A percentile compares a stretch with the other conserved stretches of the same genome.
Conservation (phyloP, 2,797 vertebrate species). For the Anguilla marmorata region DNA sequence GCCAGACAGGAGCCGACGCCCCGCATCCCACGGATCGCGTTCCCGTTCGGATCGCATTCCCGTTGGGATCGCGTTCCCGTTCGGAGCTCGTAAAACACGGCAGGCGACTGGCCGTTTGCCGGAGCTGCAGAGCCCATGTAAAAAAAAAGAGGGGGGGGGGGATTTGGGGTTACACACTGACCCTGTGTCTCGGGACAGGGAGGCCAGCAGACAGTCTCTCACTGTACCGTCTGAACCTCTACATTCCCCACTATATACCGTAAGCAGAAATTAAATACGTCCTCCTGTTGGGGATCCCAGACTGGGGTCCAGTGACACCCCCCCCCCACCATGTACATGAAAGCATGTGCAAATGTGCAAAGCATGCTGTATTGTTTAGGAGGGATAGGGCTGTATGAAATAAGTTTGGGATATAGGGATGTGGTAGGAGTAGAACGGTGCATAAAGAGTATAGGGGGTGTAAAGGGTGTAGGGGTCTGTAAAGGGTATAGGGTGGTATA, state of each 20-base stretch:
- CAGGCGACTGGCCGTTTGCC: neutral
- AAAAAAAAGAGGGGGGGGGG: neutral
- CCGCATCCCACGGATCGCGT: neutral
- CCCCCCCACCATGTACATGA: neutral
- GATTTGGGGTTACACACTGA: neutral
- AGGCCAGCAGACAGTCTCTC: neutral
- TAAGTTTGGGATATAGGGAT: neutral
- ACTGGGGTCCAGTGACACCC: neutral
- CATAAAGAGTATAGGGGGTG: neutral
- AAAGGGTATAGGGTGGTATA: neutral
- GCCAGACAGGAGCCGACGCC: conserved; percentile 16
- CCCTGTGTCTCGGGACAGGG: neutral
- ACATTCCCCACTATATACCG: neutral
- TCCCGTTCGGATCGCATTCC: conserved; percentile 30
- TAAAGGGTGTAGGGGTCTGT: neutral
- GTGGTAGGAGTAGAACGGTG: neutral
- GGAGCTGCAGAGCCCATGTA: neutral
- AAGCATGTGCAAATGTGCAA: no score
- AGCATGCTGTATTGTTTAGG: no score
- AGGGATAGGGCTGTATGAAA: no score
- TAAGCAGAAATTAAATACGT: neutral
- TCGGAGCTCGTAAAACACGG: conserved; percentile 30
- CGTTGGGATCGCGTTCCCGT: conserved; percentile 26
- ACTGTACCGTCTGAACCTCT: neutral
- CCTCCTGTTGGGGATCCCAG: neutral